Evolutionary conservation across 2,888 invertebrate species (phyloP), one percentile per base, ranked within the genome.

Genomic region (Zaprionus obscuricornis): DNA sequence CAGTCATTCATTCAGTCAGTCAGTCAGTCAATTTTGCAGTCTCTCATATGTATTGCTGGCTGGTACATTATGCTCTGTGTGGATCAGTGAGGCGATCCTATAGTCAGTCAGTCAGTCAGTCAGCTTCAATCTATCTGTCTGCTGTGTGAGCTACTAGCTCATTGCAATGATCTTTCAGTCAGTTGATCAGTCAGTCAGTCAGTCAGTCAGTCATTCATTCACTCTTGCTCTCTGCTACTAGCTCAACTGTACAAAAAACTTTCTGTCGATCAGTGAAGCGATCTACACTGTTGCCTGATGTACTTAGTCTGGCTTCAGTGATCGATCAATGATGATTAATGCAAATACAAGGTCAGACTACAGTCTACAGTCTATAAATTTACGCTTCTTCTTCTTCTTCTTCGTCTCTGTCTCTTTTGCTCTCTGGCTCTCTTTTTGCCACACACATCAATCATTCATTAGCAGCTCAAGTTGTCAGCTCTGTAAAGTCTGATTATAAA

Each of bases 261-360:
- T 26, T 29, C 54, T 65, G 71, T 65, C 67, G 67, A 67, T 66
- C 72, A 50, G 34, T 50, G 47, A 51, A 49, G 62, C 73, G 62
- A 64, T 65, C 63, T 52, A 39, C 16, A 56, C 52, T 56, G 42
- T 46, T 16, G 56, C 42, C 17, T 43, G 34, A 50, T 50, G 79
- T 81, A 81, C 85, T 75, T 69, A 86, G 82, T 65, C n/a, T n/a
- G 72, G 52, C 74, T 74, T 59, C 74, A 68, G 74, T 85, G 86
- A 85, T 85, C 85, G 74, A 85, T 85, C 85, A 85, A 86, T 86
- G 76, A 68, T 78, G 83, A 82, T 85, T 85, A 86, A 87, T 87
- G 83, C 87, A 78, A 86, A 71, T 74, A 64, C 85, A 82, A 87
- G 85, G 86, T 86, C 87, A 86, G 68, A 65, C 4, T 7, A 5